Base-by-base conservation (phyloP, 2,888 invertebrate genomes). In the Amphimallon solstitiale region DNA sequence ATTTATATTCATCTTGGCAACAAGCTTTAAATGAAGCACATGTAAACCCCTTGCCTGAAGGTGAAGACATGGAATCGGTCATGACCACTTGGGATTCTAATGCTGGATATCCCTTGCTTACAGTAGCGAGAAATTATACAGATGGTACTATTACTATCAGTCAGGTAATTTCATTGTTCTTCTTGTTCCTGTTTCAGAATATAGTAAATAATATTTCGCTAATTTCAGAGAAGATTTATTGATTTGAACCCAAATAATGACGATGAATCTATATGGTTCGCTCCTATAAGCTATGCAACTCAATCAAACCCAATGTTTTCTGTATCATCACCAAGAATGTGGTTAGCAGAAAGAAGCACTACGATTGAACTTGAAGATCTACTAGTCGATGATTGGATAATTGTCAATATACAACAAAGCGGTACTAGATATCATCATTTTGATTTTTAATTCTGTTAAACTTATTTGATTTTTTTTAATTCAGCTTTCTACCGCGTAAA, bases 401-500 rank as follows among this genome's bases (percentile, higher is more conserved):
- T 91, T 48, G 73, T 89, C 14, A 91, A 91, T 73, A 85, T 86
- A 54, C 87, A 89, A 70, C 86, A 88, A 76, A 87, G 86, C 65
- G 88, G 88, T 88, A 73, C n/a, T 75, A 19, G 62, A 46, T 19
- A 15, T 19, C 10, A 9, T 6, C 9, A n/a, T 5, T 3, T 17
- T 10, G 2, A n/a, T 12, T 19, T n/a, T 3, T 12, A 12, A 21
- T 48, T 12, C 6, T 1, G 3, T 1, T 5, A 29, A 5, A 9
- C 2, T 9, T 40, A 17, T 49, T 14, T 9, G 29, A 29, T 5
- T 29, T 29, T 5, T 29, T 29, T 29, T 29, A 29, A 7, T 29
- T 84, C 63, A 84, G 89, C 88, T 68, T 89, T 85, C 77, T 92
- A 89, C 81, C 84, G 91, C 73, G 88, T 91, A 2, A 89, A 91